Percentiles rank a stretch among this genome's conserved stretches.
Conservation (phyloP, 2,113 vertebrate genomes). For the Microtus ochrogaster region DNA sequence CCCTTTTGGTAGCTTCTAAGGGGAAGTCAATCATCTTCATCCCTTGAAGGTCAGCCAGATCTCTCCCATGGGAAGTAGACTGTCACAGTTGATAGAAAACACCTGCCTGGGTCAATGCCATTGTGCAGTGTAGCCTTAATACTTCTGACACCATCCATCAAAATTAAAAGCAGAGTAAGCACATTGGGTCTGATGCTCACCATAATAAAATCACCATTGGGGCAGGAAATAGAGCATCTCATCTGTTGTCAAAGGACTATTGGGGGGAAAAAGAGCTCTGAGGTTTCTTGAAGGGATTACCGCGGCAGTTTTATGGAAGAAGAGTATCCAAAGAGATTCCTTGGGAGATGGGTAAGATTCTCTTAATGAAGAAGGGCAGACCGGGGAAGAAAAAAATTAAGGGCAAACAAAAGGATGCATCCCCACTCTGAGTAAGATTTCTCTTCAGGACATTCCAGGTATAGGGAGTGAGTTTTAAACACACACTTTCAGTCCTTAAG, state of each 20-base stretch:
- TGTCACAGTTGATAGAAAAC: constrained; percentile 47
- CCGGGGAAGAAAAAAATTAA: not conserved
- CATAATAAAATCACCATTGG: constrained; percentile 68
- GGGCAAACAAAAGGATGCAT: not conserved
- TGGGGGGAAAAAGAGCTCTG: not conserved
- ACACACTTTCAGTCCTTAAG: not conserved
- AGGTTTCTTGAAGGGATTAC: not conserved
- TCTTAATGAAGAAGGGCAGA: not conserved
- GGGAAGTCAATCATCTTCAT: constrained; percentile 19
- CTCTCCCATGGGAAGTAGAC: constrained; percentile 56
- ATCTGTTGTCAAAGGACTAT: not conserved
- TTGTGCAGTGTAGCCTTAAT: constrained; percentile 43
- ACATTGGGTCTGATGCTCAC: constrained; percentile 77
- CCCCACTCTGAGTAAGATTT: not conserved
- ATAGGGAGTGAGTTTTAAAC: not conserved
- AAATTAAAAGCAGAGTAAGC: constrained; percentile 70
- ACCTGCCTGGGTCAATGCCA: constrained; percentile 55
- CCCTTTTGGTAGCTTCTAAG: constrained; percentile 35
- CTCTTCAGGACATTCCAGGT: not conserved
- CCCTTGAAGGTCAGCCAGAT: constrained; percentile 63
- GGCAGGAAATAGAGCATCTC: not conserved
- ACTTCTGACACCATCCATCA: constrained; percentile 68
- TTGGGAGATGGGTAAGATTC: not conserved
- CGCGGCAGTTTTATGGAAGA: not conserved
- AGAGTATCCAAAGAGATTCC: not conserved